These are phyloP conservation scores for Hydraecia micacea DNA, from an alignment of 2,888 invertebrate genomes.

Conservation along the genomic window DNA sequence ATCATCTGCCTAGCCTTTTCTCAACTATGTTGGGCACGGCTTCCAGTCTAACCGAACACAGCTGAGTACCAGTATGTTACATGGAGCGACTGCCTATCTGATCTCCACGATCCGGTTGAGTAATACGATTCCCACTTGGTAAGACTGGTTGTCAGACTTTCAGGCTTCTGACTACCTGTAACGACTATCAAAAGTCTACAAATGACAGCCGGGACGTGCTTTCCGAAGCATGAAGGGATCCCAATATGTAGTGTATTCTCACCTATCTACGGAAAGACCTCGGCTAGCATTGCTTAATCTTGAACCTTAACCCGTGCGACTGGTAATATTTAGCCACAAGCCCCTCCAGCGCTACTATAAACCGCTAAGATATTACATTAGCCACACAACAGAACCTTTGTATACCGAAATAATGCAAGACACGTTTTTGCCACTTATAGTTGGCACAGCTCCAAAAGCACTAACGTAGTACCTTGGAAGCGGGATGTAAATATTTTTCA, in stretches of 20 bases:
- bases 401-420: constrained; percentile 44
- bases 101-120: too few species aligned
- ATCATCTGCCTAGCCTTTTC: too few species aligned
- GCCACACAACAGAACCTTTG: constrained; percentile 16
- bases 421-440: constrained; percentile 62
- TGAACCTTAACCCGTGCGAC: neutral
- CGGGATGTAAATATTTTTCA: constrained; percentile 61
- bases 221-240: neutral
- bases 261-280: neutral
- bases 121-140: neutral
- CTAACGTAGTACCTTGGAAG: constrained; percentile 25
- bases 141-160: neutral
- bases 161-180: neutral
- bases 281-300: neutral
- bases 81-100: neutral
- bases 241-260: neutral
- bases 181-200: neutral
- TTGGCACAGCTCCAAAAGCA: constrained; percentile 56
- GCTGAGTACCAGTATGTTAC: neutral
- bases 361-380: constrained; percentile 15
- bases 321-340: neutral
- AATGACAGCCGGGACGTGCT: neutral
- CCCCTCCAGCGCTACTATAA: neutral
- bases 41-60: too few species aligned
- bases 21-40: too few species aligned